phyloP scores from a whole-genome alignment of 2,888 invertebrate genomes.

The Ornithoptera priamus region DNA sequence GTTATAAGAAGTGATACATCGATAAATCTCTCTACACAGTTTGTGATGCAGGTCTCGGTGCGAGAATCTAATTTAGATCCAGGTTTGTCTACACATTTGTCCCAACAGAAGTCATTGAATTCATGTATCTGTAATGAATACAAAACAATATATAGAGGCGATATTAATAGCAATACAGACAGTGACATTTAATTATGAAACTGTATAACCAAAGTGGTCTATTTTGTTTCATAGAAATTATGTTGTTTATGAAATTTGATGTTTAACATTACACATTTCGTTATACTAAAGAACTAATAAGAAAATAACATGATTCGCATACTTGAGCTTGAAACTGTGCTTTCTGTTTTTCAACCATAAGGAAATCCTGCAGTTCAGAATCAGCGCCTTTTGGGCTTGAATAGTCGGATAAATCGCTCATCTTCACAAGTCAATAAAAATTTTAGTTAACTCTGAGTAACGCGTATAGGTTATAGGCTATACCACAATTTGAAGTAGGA shows the following conservation, averaged over 20 bases:
- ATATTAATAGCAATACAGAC: no score
- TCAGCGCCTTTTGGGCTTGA: constrained; percentile 76
- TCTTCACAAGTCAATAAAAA: neutral
- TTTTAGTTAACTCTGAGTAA: neutral
- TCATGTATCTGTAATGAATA: constrained; percentile 88
- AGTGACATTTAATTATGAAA: no score
- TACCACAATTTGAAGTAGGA: neutral
- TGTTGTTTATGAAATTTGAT: no score
- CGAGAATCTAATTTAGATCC: constrained; percentile 91
- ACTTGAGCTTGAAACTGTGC: constrained; percentile 95
- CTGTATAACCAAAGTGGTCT: no score
- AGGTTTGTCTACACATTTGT: constrained; percentile 95
- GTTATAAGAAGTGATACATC: constrained; percentile 94
- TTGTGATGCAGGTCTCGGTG: constrained; percentile 93
- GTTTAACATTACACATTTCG: no score
- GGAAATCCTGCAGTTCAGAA: constrained; percentile 90
- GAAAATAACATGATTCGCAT: constrained; percentile 35
- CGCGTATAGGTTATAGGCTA: neutral
- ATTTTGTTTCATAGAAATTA: no score
- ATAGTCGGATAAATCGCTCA: constrained; percentile 68
- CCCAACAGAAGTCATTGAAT: constrained; percentile 97
- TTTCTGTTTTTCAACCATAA: constrained; percentile 92
- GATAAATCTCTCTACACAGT: constrained; percentile 96
- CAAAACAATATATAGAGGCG: no score
- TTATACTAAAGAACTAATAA: neutral